Percentiles rank a stretch among this genome's conserved stretches.
Conservation (phyloP, 2,888 invertebrate species). For the Ichneumon xanthorius region DNA sequence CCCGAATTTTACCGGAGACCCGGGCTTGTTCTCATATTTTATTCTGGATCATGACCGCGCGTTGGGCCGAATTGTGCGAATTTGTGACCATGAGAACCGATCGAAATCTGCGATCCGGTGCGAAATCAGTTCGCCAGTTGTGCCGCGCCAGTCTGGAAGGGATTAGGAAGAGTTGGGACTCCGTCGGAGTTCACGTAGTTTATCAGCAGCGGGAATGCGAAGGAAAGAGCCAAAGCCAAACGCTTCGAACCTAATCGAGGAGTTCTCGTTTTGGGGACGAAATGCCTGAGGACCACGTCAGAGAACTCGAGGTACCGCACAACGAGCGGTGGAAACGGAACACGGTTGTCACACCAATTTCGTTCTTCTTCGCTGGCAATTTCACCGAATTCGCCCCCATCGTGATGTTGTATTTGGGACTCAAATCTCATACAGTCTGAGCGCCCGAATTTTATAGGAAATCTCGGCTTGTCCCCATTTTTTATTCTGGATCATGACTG, state of each 20-base stretch:
- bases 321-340: slow-evolving; percentile 1
- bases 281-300: neutral
- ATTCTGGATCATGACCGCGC: neutral
- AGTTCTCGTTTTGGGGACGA: neutral
- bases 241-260: neutral
- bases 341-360: slow-evolving; percentile 37
- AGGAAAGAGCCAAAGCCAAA: neutral
- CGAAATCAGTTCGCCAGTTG: neutral
- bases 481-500: neutral
- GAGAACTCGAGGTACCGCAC: neutral
- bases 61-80: neutral
- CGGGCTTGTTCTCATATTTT: neutral
- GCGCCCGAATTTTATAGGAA: neutral
- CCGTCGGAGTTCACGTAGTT: neutral
- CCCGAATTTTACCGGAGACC: neutral
- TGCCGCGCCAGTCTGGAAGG: neutral
- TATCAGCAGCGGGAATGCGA: slow-evolving; percentile 1
- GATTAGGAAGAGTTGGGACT: neutral
- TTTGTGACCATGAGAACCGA: neutral
- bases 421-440: neutral
- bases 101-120: neutral
- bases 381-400: neutral
- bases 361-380: slow-evolving; percentile 36
- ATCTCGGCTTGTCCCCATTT: neutral
- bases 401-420: neutral